These are phyloP conservation scores for Pocillopora damicornis DNA, from an alignment of 64 coral and sea anemone species.

Conservation along the genomic window DNA sequence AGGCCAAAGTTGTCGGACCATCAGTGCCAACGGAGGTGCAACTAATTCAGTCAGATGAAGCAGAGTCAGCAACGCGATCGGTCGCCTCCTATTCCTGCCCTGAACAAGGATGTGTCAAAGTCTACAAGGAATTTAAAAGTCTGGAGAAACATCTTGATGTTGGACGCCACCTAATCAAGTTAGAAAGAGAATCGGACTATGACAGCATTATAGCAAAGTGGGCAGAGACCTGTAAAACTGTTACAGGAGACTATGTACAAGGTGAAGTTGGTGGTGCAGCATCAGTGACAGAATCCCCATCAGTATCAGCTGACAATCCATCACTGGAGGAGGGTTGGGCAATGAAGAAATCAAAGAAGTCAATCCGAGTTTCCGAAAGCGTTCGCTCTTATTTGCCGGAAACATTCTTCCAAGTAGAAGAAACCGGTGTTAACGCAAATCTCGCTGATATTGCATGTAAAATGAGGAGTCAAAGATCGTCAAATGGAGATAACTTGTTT, in stretches of 20 bases:
- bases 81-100: too few species aligned
- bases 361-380: not conserved
- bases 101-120: not conserved
- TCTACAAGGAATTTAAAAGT: not conserved
- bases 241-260: not conserved
- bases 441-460: not conserved
- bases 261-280: not conserved
- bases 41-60: too few species aligned
- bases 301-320: not conserved
- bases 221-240: constrained; percentile 3
- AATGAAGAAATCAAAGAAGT: constrained; percentile 10
- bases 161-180: not conserved
- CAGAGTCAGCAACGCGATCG: not conserved
- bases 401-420: constrained; percentile 27
- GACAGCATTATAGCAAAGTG: not conserved
- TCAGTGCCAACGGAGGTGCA: not conserved
- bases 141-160: not conserved
- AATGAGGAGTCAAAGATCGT: constrained; percentile 6
- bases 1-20: not conserved
- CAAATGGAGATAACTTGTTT: constrained; percentile 14
- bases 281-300: not conserved
- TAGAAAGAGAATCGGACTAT: constrained; percentile 8
- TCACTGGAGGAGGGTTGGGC: not conserved
- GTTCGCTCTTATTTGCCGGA: not conserved
- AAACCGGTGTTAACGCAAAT: constrained; percentile 25